Evolutionary conservation across 2,888 invertebrate genomes (phyloP), one percentile per base, ranked within the genome.

Genomic region (Chymomyza fuscimana): DNA sequence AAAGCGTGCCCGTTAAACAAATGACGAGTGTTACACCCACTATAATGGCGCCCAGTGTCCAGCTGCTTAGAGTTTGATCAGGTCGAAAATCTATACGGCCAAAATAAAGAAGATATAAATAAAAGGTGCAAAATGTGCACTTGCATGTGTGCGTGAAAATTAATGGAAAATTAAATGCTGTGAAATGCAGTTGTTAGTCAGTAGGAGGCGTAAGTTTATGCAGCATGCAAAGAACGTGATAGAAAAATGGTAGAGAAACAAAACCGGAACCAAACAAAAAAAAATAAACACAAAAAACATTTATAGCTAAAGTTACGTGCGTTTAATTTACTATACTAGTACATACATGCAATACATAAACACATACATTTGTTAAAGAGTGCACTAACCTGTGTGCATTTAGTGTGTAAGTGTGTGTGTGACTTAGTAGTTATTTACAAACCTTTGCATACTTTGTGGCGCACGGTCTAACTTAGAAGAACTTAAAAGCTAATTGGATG

Each of bases 1-100:
- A 92, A 90, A 96, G 93, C 67, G 95, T 94, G 63, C 95, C 92
- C 19, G 94, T 93, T 6, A 91, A n/a, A 89, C 96, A 96, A 19
- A 90, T 86, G 32, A 89, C 70, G 16, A 92, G 73, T 4, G 92
- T 91, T 40, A 83, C 84, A 52, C 92, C 90, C 69, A 92, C 89
- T 65, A 92, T 92, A 63, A 91, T 89, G 70, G 82, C 89, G 25
- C 91, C 91, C 70, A 92, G 75, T 69, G 90, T 86, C 92, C 92
- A 92, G 74, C 90, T 91, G 70, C 80, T 90, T 9, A 92, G 76
- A 59, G 82, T 80, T 68, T 89, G 89, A 36, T 89, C 85, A 5
- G 90, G 89, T 63, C 81, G 72, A 67, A 89, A 88, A 80, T 90
- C 92, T 92, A 68, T 2, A 54, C 29, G 40, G 62, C 19, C 7